These are phyloP conservation scores for Acropternis orthonyx DNA, from an alignment of 2,797 vertebrate genomes.

Conservation along the genomic window DNA sequence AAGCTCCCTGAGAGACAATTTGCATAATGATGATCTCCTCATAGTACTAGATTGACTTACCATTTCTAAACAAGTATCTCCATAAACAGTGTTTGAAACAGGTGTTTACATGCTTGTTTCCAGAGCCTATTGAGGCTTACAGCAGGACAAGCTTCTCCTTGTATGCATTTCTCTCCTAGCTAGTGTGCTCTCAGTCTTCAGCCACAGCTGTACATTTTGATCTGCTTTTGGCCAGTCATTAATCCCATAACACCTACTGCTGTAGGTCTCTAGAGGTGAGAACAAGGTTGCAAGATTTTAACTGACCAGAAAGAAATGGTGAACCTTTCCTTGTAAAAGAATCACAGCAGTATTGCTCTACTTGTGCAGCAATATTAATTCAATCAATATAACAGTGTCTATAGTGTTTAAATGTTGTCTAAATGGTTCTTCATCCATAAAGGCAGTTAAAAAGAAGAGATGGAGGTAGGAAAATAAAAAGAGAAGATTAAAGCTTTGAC, in stretches of 20 bases:
- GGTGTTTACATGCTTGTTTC: not conserved
- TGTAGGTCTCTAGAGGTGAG: not conserved
- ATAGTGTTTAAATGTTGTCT: not conserved
- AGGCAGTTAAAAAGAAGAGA: not conserved
- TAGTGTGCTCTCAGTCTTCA: not conserved
- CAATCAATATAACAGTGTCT: not conserved
- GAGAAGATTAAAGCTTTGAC: not conserved
- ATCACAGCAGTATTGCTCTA: not conserved
- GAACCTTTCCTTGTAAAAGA: not conserved
- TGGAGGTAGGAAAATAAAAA: not conserved
- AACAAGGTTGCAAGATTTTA: not conserved
- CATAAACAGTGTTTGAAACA: not conserved
- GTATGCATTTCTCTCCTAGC: not conserved
- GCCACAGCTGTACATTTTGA: not conserved
- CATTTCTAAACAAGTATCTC: not conserved
- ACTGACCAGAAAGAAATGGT: not conserved
- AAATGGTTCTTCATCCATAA: not conserved
- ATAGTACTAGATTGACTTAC: not conserved
- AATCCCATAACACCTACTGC: not conserved
- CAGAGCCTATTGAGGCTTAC: not conserved
- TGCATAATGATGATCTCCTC: slow-evolving; percentile 1
- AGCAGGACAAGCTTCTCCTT: not conserved
- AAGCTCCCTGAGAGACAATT: not conserved
- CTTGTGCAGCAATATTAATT: not conserved
- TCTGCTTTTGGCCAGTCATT: not conserved